Percentiles rank a stretch among this genome's conserved stretches.
These are phyloP conservation scores for Thermophis baileyi DNA, from an alignment of 2,113 vertebrate genomes.

Conservation along the genomic window DNA sequence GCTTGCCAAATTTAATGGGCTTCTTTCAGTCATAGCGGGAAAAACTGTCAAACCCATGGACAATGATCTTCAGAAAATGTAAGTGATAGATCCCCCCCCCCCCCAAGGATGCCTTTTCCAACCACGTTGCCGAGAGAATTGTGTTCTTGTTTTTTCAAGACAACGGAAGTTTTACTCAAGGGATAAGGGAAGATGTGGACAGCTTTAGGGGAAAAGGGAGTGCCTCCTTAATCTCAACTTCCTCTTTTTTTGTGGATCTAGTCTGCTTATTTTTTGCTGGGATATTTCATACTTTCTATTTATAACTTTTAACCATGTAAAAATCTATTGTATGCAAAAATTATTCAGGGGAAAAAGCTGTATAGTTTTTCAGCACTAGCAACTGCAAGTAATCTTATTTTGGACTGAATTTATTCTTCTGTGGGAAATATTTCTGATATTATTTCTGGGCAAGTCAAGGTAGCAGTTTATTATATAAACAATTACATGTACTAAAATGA, in stretches of 20 bases:
- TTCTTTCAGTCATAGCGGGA: neutral
- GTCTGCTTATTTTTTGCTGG: constrained; percentile 10
- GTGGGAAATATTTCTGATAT: neutral
- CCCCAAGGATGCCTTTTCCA: accelerated
- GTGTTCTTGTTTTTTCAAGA: neutral
- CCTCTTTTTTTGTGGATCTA: neutral
- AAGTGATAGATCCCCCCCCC: constrained; percentile 26
- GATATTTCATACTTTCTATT: constrained; percentile 15
- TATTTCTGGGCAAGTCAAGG: neutral
- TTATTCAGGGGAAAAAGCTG: neutral
- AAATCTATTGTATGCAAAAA: neutral
- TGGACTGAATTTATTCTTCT: constrained; percentile 25
- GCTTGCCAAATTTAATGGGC: accelerated
- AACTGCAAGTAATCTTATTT: neutral
- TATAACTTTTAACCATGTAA: constrained; percentile 9
- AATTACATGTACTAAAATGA: constrained; percentile 32
- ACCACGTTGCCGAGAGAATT: neutral
- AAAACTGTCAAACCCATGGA: neutral
- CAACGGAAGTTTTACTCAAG: neutral
- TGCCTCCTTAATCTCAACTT: neutral
- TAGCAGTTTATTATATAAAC: constrained; percentile 17
- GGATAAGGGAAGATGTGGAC: neutral
- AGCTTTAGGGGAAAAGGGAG: neutral
- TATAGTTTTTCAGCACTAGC: constrained; percentile 28
- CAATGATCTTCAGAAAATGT: constrained; percentile 57